A percentile compares a stretch with the other conserved stretches of the same genome.
These are phyloP conservation scores for Achroia grisella DNA, from an alignment of 1,140 invertebrate genomes.

Conservation along the genomic window DNA sequence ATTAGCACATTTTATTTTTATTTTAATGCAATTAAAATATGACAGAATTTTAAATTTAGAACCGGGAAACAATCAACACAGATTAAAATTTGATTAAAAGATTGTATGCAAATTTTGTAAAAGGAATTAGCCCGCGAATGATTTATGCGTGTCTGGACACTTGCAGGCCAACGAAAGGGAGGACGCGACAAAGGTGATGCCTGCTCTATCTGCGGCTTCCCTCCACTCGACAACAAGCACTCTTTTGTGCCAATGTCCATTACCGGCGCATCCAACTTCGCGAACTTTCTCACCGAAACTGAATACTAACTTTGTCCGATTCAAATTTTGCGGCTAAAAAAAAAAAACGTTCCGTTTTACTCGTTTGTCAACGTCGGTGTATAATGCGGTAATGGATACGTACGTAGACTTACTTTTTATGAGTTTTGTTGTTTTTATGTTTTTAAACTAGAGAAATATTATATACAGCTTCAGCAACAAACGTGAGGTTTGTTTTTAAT, in stretches of 20 bases:
- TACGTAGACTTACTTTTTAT: no score
- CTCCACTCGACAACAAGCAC: constrained; percentile 23
- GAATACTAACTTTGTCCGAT: constrained; percentile 11
- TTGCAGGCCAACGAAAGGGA: constrained; percentile 12
- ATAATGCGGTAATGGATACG: constrained; percentile 16
- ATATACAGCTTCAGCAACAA: no score
- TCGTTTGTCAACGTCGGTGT: constrained; percentile 20
- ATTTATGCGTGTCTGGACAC: constrained; percentile 9
- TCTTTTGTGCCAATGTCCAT: constrained; percentile 43
- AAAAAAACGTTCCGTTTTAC: constrained; percentile 18
- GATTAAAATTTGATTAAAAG: no score
- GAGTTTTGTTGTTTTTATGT: no score
- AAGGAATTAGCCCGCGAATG: no score
- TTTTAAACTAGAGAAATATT: no score
- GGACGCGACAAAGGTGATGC: constrained; percentile 33
- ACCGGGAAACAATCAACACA: no score
- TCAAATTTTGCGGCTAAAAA: constrained; percentile 14
- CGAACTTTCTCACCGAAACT: constrained; percentile 18
- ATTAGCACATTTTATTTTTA: no score
- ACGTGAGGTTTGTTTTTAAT: no score
- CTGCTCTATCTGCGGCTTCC: constrained; percentile 37
- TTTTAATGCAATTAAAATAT: no score
- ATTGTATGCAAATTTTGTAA: no score
- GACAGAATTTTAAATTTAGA: no score
- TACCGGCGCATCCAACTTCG: constrained; percentile 10